Base-by-base conservation (phyloP, 2,797 vertebrate genomes). In the Pagetopsis macropterus region DNA sequence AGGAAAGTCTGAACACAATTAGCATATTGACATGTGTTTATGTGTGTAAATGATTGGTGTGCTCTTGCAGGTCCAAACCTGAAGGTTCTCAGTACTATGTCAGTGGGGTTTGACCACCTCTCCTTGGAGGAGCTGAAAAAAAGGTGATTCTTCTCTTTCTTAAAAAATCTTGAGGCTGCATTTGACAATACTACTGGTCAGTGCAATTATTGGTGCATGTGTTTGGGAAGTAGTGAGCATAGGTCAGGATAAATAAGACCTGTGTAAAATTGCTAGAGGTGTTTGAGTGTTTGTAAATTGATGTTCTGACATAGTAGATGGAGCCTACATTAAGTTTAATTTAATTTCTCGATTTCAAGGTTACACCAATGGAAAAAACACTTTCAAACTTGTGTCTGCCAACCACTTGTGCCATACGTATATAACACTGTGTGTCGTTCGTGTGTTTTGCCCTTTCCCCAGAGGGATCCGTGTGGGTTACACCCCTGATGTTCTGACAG, bases 381-480 rank as follows among this genome's bases (percentile, higher is more conserved):
- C 33, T 37, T 9, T 9, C 1, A 37, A 37, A 17, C 33, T 37
- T 50, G 12, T 40, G 9, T 55, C 17, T 2, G 9, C 9, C 12
- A 19, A 1, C 7, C n/a, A 9, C 10, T 43, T 12, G 15, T 16
- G 3, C 37, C 19, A 45, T 45, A 27, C 19, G 16, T 23, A 15
- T 65, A 13, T 58, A 48, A 37, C 0, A 1, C 3, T 77, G 9
- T 51, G 31, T 64, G n/a, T 59, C 23, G 9, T 55, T 10, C 68
- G 57, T 84, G 37, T 31, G 17, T 9, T 13, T 2, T 27, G 83
- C 13, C 46, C 43, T 17, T 46, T 19, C 8, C 37, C 0, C 81
- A 96, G 95, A 90, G 91, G 94, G 33, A 95, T 96, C 76, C 90
- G 92, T 64, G 90, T 96, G 56, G 95, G 96, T 70, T 91, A 93